Base-by-base conservation (phyloP, 2,888 invertebrate genomes). In the Sphaerophoria taeniata region DNA sequence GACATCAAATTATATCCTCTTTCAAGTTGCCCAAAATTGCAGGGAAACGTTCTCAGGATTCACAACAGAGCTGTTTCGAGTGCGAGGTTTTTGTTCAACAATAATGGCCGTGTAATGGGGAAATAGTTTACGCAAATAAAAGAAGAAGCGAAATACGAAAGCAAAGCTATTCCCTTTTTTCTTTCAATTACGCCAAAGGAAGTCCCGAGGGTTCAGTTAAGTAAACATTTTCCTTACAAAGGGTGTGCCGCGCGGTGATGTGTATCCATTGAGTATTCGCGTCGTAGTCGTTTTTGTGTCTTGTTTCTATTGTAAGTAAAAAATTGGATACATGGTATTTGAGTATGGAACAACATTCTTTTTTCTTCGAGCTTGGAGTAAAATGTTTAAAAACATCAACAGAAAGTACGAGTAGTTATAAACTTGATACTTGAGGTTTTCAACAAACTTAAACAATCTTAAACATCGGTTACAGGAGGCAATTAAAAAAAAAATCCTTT, bases 101-200 rank as follows among this genome's bases (percentile, higher is more conserved):
- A 53, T 53, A 51, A 67, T 65, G 79, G 72, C 67, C 58, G 60
- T 61, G 80, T 84, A 79, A 74, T 78, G 56, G 63, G 70, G 39
- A 31, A 81, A 72, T 67, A 65, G 71, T 71, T 11, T 60, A 39
- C 65, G 74, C 45, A 69, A 80, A 63, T 73, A 67, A 12, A 51
- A 73, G 60, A 33, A 14, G 49, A 58, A 63, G 33, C 33, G 39
- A 34, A 72, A 69, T 14, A 49, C 49, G 53, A 69, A 82, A 69
- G 49, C 71, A 76, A 77, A n/a, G n/a, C 77, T 77, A 77, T 33
- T 45, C 14, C 16, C 63, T 77, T 76, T 76, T 82, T 33, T 45
- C 16, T 36, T 71, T 78, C 49, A 65, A 65, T 78, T 58, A 53
- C 16, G 31, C 49, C 36, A 51, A 51, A 36, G 49, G 36, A 47